phyloP scores from a whole-genome alignment of 1,140 invertebrate genomes.

The Brevipalpus yothersi region DNA sequence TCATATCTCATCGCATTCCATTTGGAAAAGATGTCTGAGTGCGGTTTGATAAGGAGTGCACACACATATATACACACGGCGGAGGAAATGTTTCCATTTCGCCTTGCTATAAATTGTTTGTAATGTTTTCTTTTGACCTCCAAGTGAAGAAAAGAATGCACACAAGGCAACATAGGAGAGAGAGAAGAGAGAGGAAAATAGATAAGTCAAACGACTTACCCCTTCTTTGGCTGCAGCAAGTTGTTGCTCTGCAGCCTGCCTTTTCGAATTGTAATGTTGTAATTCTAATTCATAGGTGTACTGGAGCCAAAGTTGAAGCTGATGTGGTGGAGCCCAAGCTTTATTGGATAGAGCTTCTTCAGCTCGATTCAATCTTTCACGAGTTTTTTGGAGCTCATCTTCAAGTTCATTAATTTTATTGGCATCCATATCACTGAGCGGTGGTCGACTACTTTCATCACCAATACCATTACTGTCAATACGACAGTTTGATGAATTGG shows the following conservation, averaged over 20 bases:
- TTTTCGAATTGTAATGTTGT: constrained; percentile 59
- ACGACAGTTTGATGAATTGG: neutral
- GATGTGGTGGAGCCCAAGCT: constrained; percentile 56
- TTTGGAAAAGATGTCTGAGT: too few relatives aligned
- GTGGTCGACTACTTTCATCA: constrained; percentile 21
- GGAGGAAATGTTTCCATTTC: too few relatives aligned
- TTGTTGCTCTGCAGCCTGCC: constrained; percentile 54
- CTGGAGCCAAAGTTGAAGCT: constrained; percentile 78
- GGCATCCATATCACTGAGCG: neutral
- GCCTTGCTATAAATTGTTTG: too few relatives aligned
- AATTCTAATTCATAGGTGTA: constrained; percentile 81
- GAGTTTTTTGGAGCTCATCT: constrained; percentile 5
- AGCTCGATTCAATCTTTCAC: constrained; percentile 46
- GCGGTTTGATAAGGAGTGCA: too few relatives aligned
- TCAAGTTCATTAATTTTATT: constrained; percentile 9
- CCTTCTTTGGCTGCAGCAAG: constrained; percentile 53
- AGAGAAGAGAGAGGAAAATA: too few relatives aligned
- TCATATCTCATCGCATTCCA: neutral
- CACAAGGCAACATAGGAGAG: too few relatives aligned
- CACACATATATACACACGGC: too few relatives aligned
- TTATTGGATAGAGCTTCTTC: constrained; percentile 66
- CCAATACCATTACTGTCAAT: neutral
- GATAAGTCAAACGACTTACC: constrained; percentile 5
- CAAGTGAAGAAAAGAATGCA: too few relatives aligned
- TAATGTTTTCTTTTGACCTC: too few relatives aligned